phyloP scores from a whole-genome alignment of 2,888 invertebrate genomes.

The Eupithecia centaureata region DNA sequence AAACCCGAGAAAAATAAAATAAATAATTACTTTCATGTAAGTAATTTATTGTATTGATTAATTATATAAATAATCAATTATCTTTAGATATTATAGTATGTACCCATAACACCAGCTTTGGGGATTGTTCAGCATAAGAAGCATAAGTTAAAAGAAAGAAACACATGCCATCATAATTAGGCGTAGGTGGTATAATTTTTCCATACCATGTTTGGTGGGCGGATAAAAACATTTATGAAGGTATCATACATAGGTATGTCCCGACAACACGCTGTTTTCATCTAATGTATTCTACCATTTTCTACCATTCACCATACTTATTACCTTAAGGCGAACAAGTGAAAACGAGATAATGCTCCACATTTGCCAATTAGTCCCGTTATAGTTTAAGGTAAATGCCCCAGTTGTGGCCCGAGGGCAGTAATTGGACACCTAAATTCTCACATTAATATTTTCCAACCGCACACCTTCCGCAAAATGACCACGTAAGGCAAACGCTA shows the following conservation, averaged over 20 bases:
- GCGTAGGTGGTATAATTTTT: background rate
- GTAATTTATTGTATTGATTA: no score
- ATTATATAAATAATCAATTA: no score
- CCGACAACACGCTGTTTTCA: background rate
- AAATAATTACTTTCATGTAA: no score
- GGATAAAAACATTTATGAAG: background rate
- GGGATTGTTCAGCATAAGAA: no score
- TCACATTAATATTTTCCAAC: slow-evolving; percentile 33
- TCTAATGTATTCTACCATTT: background rate
- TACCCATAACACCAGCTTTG: no score
- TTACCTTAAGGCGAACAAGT: slow-evolving; percentile 2
- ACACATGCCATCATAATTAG: background rate
- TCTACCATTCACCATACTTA: slow-evolving; percentile 1
- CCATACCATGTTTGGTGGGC: background rate
- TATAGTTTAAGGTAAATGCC: slow-evolving; percentile 22
- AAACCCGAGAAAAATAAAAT: no score
- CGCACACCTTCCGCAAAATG: slow-evolving; percentile 42
- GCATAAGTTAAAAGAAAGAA: background rate
- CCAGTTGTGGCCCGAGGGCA: slow-evolving; percentile 20
- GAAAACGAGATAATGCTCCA: slow-evolving; percentile 7
- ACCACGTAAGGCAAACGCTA: slow-evolving; percentile 53
- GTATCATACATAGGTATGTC: background rate
- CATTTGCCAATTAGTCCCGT: slow-evolving; percentile 8
- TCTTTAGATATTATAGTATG: no score
- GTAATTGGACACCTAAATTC: slow-evolving; percentile 21